These are phyloP conservation scores for Germaria angustata DNA, from an alignment of 2,888 invertebrate species.

Conservation along the genomic window DNA sequence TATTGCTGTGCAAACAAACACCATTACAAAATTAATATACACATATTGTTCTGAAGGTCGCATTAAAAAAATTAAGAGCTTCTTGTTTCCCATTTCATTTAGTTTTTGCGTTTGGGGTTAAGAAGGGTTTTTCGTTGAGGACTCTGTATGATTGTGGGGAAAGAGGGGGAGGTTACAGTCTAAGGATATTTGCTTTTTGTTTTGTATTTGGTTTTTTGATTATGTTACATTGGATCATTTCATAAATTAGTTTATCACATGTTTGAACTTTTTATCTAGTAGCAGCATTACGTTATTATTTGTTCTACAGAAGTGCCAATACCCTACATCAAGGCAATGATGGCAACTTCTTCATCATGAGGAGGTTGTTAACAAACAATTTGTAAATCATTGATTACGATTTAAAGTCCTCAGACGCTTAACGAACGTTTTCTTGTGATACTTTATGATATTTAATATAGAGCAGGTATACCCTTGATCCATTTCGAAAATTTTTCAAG, in stretches of 20 bases:
- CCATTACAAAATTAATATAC: constrained; percentile 58
- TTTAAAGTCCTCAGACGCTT: too few species aligned
- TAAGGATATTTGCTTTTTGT: constrained; percentile 13
- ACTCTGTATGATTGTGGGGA: not conserved
- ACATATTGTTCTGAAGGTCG: constrained; percentile 59
- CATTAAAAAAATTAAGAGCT: constrained; percentile 56
- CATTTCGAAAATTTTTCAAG: too few species aligned
- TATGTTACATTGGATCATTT: constrained; percentile 53
- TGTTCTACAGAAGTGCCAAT: not conserved
- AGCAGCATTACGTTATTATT: not conserved
- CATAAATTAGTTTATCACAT: constrained; percentile 60
- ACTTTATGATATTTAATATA: too few species aligned
- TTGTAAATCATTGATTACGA: too few species aligned
- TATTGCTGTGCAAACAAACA: constrained; percentile 10
- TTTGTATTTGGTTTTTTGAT: constrained; percentile 3
- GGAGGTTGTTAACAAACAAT: too few species aligned
- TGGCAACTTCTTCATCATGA: not conserved
- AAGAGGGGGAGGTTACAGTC: constrained; percentile 6
- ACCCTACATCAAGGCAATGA: constrained; percentile 9
- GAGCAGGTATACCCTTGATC: too few species aligned
- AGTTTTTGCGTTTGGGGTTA: constrained; percentile 21
- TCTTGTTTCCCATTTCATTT: constrained; percentile 26
- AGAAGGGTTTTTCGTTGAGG: constrained; percentile 33
- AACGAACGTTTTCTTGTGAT: too few species aligned
- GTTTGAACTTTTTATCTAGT: constrained; percentile 19